phyloP scores from a whole-genome alignment of 2,797 vertebrate genomes.

The Mastacembelus armatus region DNA sequence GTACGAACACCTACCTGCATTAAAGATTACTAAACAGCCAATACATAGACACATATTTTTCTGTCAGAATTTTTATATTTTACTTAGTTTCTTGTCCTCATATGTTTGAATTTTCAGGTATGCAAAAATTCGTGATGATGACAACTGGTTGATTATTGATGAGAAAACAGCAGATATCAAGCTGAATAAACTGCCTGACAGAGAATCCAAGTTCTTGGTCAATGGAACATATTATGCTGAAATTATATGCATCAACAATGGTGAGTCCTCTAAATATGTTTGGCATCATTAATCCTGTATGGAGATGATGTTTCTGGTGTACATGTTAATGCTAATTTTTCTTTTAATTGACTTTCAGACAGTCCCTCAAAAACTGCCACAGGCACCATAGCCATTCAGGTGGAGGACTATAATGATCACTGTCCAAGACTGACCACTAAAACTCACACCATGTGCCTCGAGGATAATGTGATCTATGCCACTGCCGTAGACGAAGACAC shows the following conservation, averaged over 20 bases:
- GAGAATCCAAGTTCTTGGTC: constrained; percentile 83
- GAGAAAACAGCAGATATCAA: constrained; percentile 87
- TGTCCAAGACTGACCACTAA: constrained; percentile 85
- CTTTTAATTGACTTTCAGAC: constrained; percentile 74
- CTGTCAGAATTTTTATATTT: background rate
- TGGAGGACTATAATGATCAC: constrained; percentile 91
- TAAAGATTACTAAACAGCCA: background rate
- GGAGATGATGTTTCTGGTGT: background rate
- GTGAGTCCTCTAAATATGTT: constrained; percentile 79
- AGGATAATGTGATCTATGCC: constrained; percentile 77
- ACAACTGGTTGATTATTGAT: constrained; percentile 88
- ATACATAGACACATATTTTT: background rate
- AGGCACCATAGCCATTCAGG: constrained; percentile 89
- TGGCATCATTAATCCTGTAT: background rate
- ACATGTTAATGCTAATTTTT: background rate
- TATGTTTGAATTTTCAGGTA: constrained; percentile 82
- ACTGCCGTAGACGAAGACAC: constrained; percentile 87
- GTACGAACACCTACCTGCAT: constrained; percentile 71
- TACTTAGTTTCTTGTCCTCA: background rate
- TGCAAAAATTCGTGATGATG: constrained; percentile 81
- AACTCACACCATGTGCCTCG: constrained; percentile 80
- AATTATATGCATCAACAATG: constrained; percentile 85
- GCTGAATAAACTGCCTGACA: constrained; percentile 85
- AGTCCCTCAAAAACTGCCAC: constrained; percentile 86
- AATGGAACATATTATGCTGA: constrained; percentile 88